Base-by-base conservation (phyloP, 2,113 vertebrate genomes). In the Prietella phreatophila region DNA sequence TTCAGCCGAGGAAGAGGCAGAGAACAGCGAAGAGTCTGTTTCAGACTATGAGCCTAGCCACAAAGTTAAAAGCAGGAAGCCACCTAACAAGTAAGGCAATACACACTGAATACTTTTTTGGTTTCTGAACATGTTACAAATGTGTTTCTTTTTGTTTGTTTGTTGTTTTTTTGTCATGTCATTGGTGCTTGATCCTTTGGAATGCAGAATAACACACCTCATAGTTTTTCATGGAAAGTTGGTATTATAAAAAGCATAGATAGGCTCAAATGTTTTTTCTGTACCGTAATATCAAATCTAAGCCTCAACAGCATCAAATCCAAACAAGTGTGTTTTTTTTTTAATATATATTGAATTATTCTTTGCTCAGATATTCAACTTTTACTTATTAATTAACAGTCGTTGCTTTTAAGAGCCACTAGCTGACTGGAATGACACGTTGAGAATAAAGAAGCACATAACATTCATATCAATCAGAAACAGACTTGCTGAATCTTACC, bases 31-130 rank as follows among this genome's bases (percentile, higher is more conserved):
- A n/a, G 98, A 98, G 89, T 98, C 97, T 0, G 97, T 97, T 84
- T 99, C 98, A 78, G 98, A 99, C 93, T 99, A 99, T 91, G 98
- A 99, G 90, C 98, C 98, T 60, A 97, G 97, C 95, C 97, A 96
- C 92, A 98, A 97, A 94, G 96, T 97, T 80, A 99, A 97, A 94
- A 98, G 96, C 94, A 96, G 96, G 90, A 99, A 99, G 91, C 97
- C 97, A 91, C 96, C 96, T 88, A 96, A 95, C 88, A 97, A 98
- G 98, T 99, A 94, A 87, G 92, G 89, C 30, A 9, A 56, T 79
- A 86, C 36, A 56, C 78, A 55, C 2, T 69, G 33, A 47, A 27
- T 14, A 69, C 36, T 22, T 17, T 75, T 73, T 33, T 78, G 42
- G 5, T 25, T 36, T 65, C 33, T 36, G 39, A 63, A 19, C 19